Percentiles rank a stretch among this genome's conserved stretches.
These are phyloP conservation scores for Caloenas nicobarica DNA, from an alignment of 2,113 vertebrate genomes.

Conservation along the genomic window DNA sequence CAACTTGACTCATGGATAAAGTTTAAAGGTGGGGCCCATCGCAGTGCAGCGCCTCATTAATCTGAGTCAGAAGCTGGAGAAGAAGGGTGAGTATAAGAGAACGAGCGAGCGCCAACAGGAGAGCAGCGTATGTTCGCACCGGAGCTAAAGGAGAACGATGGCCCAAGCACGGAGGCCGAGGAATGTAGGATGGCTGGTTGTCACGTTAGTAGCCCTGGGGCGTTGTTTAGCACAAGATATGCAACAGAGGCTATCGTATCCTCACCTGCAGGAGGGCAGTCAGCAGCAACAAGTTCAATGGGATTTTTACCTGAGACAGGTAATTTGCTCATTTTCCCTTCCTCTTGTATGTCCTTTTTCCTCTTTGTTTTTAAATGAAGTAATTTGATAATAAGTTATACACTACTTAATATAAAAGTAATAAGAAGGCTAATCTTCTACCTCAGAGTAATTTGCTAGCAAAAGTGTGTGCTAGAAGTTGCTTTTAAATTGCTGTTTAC, in stretches of 20 bases:
- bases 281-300: conserved; percentile 68
- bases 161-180: neutral
- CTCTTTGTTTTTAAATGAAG: neutral
- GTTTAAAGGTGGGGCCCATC: conserved; percentile 79
- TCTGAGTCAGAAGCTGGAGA: conserved; percentile 75
- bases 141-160: conserved; percentile 56
- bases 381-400: neutral
- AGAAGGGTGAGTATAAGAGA: conserved; percentile 78
- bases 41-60: conserved; percentile 52
- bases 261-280: conserved; percentile 33
- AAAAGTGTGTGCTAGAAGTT: neutral
- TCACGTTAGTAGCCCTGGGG: conserved; percentile 72
- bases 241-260: conserved; percentile 71
- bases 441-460: neutral
- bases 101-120: conserved; percentile 4
- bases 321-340: conserved; percentile 49
- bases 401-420: neutral
- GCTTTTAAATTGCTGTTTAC: neutral
- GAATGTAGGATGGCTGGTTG: conserved; percentile 63
- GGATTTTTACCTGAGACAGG: conserved; percentile 73
- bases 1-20: conserved; percentile 82
- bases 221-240: conserved; percentile 69
- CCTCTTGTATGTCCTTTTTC: neutral
- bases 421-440: neutral
- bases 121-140: neutral